phyloP scores from a whole-genome alignment of 2,797 vertebrate species.

The Hippocampus kuda region DNA sequence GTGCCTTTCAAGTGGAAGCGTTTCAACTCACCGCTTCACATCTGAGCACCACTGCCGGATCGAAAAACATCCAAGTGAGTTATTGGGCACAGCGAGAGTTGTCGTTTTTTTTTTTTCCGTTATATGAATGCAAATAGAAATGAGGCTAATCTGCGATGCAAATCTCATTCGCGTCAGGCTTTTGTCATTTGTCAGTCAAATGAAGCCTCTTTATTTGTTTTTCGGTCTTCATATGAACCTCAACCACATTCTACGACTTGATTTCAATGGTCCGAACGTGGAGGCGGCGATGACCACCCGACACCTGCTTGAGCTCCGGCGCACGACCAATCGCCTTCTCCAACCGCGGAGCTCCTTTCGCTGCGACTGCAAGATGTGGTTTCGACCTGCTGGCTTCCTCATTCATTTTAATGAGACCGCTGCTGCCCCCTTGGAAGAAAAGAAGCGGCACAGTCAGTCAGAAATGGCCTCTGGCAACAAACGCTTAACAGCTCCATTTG shows the following conservation, averaged over 20 bases:
- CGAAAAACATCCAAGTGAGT: neutral
- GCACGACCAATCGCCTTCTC: slow-evolving; percentile 30
- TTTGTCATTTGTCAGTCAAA: neutral
- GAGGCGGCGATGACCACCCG: slow-evolving; percentile 19
- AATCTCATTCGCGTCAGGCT: neutral
- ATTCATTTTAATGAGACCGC: slow-evolving; percentile 27
- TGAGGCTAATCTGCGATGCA: neutral
- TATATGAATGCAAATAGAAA: neutral
- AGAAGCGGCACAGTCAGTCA: slow-evolving; percentile 2
- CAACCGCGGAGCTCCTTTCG: slow-evolving; percentile 18
- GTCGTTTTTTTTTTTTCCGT: neutral
- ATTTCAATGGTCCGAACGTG: neutral
- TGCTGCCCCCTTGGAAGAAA: neutral
- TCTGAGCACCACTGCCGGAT: neutral
- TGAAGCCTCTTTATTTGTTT: neutral
- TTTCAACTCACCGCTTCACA: slow-evolving; percentile 1
- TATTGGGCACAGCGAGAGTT: neutral
- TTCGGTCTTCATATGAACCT: neutral
- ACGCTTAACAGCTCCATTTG: neutral
- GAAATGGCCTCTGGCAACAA: slow-evolving; percentile 11
- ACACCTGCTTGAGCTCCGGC: slow-evolving; percentile 27
- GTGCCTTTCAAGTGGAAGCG: neutral
- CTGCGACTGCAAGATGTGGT: slow-evolving; percentile 12
- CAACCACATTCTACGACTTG: neutral
- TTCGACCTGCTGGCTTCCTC: slow-evolving; percentile 5